Conservation (phyloP, 2,113 vertebrate genomes). For the Diadophis punctatus region DNA sequence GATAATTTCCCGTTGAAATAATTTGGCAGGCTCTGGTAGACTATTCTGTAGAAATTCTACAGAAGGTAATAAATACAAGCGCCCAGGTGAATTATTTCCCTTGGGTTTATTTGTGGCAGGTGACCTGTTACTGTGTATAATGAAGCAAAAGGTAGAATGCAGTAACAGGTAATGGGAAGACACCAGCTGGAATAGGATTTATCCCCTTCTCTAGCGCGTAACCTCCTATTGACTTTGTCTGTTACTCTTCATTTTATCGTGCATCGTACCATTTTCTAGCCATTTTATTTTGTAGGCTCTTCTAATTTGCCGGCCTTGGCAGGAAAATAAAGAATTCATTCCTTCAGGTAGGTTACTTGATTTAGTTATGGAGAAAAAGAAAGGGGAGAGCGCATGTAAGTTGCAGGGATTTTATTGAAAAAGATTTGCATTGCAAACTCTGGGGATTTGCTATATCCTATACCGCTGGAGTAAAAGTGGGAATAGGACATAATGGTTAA, state of each 20-base stretch:
- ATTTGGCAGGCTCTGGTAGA: background rate
- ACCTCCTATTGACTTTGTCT: background rate
- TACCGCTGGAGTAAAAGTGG: background rate
- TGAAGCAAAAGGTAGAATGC: background rate
- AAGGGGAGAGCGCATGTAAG: background rate
- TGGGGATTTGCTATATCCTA: background rate
- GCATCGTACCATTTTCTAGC: no score
- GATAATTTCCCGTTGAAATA: background rate
- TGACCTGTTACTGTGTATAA: background rate
- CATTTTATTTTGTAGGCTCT: background rate
- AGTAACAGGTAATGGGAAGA: background rate
- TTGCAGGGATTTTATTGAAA: background rate
- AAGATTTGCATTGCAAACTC: background rate
- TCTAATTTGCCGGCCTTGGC: background rate
- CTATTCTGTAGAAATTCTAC: background rate
- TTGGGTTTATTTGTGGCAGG: background rate
- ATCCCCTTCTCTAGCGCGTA: background rate
- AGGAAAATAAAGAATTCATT: background rate
- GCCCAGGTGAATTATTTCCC: background rate
- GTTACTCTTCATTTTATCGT: background rate
- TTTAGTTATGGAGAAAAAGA: background rate
- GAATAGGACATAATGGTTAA: background rate
- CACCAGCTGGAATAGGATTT: background rate
- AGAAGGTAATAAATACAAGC: background rate
- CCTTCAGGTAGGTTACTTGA: background rate